Evolutionary conservation across 2,113 vertebrate species (phyloP).

Genomic region (Coturnix japonica): DNA sequence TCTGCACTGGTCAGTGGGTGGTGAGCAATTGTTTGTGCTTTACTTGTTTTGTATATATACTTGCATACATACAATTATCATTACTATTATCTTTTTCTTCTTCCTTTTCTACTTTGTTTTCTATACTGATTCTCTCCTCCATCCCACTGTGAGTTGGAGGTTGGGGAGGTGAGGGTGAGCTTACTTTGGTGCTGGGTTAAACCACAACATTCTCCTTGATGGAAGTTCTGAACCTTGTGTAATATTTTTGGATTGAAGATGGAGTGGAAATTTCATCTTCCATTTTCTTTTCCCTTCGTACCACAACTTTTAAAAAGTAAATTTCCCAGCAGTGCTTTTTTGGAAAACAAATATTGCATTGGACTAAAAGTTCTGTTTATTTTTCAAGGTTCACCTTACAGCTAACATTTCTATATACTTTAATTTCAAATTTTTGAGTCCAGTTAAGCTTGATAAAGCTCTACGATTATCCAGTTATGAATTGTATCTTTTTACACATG

Average conservation of each 20-base stretch:
- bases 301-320: not conserved
- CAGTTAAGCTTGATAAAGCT: not conserved
- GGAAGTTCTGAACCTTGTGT: not conserved
- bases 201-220: not conserved
- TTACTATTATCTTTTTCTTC: too few species aligned
- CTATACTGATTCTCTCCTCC: too few species aligned
- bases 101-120: too few species aligned
- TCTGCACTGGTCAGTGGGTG: too few species aligned
- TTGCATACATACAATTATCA: too few species aligned
- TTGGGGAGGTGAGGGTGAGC: too few species aligned
- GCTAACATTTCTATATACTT: not conserved
- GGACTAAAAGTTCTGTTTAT: not conserved
- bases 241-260: not conserved
- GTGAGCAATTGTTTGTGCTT: too few species aligned
- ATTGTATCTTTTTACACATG: not conserved
- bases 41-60: too few species aligned
- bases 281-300: not conserved
- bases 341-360: not conserved
- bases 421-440: not conserved
- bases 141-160: too few species aligned
- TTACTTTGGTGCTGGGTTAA: too few species aligned
- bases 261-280: not conserved
- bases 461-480: not conserved
- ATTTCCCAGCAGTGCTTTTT: not conserved
- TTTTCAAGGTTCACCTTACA: not conserved